Conservation (phyloP, 2,113 vertebrate species). For the Cervus canadensis region DNA sequence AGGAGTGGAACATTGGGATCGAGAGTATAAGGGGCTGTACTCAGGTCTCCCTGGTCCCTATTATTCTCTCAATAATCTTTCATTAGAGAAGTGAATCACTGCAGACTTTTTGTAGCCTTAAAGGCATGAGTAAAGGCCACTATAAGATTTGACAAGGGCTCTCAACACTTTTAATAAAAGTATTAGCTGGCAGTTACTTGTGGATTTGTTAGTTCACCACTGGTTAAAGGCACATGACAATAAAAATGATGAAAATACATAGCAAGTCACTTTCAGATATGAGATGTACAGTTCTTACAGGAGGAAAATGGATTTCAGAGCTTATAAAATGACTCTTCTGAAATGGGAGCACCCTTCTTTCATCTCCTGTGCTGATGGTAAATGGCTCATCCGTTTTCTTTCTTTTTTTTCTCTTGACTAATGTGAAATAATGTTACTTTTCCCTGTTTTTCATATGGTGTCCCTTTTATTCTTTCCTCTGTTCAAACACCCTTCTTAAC, state of each 20-base stretch:
- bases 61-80: neutral
- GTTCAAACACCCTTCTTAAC: neutral
- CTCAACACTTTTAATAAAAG: neutral
- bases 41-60: neutral
- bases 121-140: neutral
- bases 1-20: neutral
- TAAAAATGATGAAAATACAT: neutral
- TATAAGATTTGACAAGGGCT: neutral
- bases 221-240: neutral
- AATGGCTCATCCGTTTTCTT: neutral
- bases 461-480: neutral
- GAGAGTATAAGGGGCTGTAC: fast-evolving
- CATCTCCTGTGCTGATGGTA: neutral
- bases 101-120: neutral
- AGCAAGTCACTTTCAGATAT: neutral
- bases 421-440: neutral
- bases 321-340: neutral
- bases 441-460: neutral
- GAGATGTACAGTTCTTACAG: neutral
- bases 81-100: neutral
- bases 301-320: neutral
- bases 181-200: neutral
- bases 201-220: neutral
- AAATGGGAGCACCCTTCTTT: neutral
- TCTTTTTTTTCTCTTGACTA: neutral